These are phyloP conservation scores for Typhlichthys subterraneus DNA, from an alignment of 2,797 vertebrate genomes.

Conservation along the genomic window DNA sequence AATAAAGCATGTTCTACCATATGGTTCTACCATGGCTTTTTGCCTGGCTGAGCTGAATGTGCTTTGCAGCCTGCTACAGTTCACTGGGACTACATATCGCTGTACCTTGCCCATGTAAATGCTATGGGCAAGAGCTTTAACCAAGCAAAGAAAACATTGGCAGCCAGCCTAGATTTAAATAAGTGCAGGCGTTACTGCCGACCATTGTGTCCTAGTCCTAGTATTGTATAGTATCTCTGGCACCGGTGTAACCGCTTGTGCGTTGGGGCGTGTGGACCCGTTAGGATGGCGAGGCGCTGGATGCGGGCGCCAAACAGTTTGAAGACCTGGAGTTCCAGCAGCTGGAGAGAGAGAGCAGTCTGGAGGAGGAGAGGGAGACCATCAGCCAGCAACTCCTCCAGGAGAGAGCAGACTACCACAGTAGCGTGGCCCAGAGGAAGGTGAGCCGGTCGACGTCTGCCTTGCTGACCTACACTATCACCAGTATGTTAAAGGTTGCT, in stretches of 20 bases:
- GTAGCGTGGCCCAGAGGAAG: slow-evolving; percentile 85
- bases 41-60: slow-evolving; percentile 35
- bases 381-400: slow-evolving; percentile 88
- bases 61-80: slow-evolving; percentile 1
- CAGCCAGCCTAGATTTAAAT: neutral
- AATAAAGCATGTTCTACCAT: slow-evolving; percentile 29
- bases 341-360: slow-evolving; percentile 91
- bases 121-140: neutral
- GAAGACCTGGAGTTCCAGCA: slow-evolving; percentile 99
- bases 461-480: too few relatives aligned
- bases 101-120: too few relatives aligned
- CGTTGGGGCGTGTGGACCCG: neutral
- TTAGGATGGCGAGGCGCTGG: slow-evolving; percentile 90
- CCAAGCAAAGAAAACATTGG: neutral
- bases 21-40: slow-evolving; percentile 21
- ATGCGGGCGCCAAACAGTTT: slow-evolving; percentile 89
- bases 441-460: slow-evolving; percentile 54
- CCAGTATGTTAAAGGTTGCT: too few relatives aligned
- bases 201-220: neutral
- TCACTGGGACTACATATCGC: neutral
- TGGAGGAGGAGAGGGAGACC: slow-evolving; percentile 91
- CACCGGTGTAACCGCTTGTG: slow-evolving; percentile 4
- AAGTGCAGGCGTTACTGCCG: slow-evolving; percentile 2
- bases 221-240: slow-evolving; percentile 3
- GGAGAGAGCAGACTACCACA: slow-evolving; percentile 83